Conservation (phyloP, 1,140 invertebrate species). For the Phortica variegata region DNA sequence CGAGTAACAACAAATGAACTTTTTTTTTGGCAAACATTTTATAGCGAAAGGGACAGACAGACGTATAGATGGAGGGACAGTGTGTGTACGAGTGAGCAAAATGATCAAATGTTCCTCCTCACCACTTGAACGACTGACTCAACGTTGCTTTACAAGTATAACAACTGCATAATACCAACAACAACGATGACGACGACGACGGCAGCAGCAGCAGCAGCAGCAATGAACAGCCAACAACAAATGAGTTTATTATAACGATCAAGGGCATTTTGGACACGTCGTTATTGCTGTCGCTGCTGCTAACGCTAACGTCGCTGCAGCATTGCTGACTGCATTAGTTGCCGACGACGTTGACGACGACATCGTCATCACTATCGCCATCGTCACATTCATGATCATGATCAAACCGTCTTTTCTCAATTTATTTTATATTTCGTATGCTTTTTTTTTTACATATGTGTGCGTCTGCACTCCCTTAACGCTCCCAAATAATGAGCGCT, state of each 20-base stretch:
- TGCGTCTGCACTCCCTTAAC: conserved; percentile 33
- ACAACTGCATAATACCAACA: not conserved
- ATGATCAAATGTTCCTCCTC: too few relatives aligned
- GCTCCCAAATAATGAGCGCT: conserved; percentile 20
- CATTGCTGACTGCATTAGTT: not conserved
- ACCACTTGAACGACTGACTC: too few relatives aligned
- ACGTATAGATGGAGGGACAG: conserved; percentile 9
- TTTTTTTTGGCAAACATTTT: too few relatives aligned
- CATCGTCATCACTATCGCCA: conserved; percentile 2
- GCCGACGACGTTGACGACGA: conserved; percentile 10
- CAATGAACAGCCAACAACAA: conserved; percentile 32
- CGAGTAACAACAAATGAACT: too few relatives aligned
- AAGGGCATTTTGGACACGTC: conserved; percentile 49
- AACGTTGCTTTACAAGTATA: too few relatives aligned
- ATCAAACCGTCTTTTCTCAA: too few relatives aligned
- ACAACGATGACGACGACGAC: not conserved
- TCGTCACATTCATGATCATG: not conserved
- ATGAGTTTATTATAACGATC: conserved; percentile 29
- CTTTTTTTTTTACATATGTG: too few relatives aligned
- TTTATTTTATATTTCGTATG: too few relatives aligned
- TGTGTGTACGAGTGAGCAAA: too few relatives aligned
- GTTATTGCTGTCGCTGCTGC: not conserved
- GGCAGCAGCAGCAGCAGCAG: conserved; percentile 9
- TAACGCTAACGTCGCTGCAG: not conserved
- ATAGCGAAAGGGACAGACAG: too few relatives aligned